Conservation (phyloP, 2,113 vertebrate genomes). For the Calidris pugnax region DNA sequence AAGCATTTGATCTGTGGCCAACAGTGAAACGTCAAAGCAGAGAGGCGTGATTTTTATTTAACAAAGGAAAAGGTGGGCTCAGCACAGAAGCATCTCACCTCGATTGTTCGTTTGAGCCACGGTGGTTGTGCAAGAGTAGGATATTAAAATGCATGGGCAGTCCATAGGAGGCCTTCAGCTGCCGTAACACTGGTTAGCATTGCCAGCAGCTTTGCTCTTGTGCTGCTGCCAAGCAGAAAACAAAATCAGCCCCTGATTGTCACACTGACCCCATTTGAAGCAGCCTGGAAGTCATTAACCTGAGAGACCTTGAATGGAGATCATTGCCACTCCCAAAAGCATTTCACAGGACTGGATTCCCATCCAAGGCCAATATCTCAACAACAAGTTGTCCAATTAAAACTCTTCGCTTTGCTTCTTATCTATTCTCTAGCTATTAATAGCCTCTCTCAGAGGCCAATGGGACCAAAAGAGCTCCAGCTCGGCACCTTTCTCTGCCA, state of each 20-base stretch:
- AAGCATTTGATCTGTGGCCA: neutral
- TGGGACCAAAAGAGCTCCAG: neutral
- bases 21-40: neutral
- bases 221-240: neutral
- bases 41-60: neutral
- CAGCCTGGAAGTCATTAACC: neutral
- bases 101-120: neutral
- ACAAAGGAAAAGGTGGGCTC: neutral
- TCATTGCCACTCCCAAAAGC: neutral
- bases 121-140: neutral
- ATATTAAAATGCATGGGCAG: neutral
- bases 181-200: neutral
- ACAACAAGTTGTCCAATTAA: neutral
- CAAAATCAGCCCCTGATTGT: neutral
- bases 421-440: neutral
- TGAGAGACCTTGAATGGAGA: neutral
- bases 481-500: neutral
- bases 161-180: neutral
- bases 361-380: neutral
- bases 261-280: neutral
- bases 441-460: neutral
- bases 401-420: neutral
- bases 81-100: neutral
- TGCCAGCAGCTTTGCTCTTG: neutral
- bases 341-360: neutral